phyloP scores from a whole-genome alignment of 1,140 invertebrate genomes.

The Drosophila insularis region DNA sequence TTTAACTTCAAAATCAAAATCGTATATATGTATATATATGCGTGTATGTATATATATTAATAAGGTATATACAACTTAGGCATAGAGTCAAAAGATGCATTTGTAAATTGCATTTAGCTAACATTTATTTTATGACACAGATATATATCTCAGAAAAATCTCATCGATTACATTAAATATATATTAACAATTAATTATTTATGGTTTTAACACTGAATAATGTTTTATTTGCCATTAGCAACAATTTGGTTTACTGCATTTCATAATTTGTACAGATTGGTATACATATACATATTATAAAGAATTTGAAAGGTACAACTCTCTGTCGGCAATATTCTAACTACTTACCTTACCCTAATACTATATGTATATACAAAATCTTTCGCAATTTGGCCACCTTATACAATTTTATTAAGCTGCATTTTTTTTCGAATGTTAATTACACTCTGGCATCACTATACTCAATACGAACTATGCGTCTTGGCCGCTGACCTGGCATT shows the following conservation, averaged over 20 bases:
- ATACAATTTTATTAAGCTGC: neutral
- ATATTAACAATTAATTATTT: slow-evolving; percentile 48
- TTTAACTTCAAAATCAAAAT: slow-evolving; percentile 49
- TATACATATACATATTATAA: slow-evolving; percentile 23
- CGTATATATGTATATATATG: slow-evolving; percentile 45
- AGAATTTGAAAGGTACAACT: slow-evolving; percentile 69
- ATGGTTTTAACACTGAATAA: slow-evolving; percentile 47
- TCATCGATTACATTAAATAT: slow-evolving; percentile 48
- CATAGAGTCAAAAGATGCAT: slow-evolving; percentile 13
- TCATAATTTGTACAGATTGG: neutral
- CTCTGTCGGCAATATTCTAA: slow-evolving; percentile 49
- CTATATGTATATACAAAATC: slow-evolving; percentile 32
- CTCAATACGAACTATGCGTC: slow-evolving; percentile 68
- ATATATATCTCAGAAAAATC: slow-evolving; percentile 51
- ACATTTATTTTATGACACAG: slow-evolving; percentile 52
- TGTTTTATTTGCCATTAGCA: slow-evolving; percentile 55
- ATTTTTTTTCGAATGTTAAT: too few species aligned
- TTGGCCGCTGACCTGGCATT: slow-evolving; percentile 53
- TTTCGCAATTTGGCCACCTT: slow-evolving; percentile 43
- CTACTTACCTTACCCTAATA: slow-evolving; percentile 1
- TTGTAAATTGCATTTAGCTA: slow-evolving; percentile 46
- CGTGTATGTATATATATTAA: slow-evolving; percentile 28
- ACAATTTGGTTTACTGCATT: slow-evolving; percentile 56
- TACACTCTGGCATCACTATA: slow-evolving; percentile 69
- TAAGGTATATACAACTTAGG: neutral